Conservation (phyloP, 2,888 invertebrate species). For the Drosophila rubida region DNA sequence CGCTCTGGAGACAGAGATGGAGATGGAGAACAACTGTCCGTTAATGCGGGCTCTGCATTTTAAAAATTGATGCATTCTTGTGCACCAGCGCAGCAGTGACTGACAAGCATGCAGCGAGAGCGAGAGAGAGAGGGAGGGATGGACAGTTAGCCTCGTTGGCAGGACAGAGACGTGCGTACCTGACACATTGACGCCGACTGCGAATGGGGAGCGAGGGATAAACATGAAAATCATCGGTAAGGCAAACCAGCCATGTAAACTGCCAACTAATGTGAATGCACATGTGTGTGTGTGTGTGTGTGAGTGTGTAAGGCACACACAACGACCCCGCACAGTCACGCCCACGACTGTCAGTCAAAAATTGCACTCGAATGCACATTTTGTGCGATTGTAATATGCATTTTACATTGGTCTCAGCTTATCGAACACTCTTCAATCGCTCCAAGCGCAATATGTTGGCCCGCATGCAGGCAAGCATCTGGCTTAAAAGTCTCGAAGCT, state of each 20-base stretch:
- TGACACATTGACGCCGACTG: conserved; percentile 49
- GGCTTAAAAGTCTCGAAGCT: conserved; percentile 19
- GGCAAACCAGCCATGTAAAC: conserved; percentile 58
- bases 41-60: conserved; percentile 51
- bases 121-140: conserved; percentile 15
- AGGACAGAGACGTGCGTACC: conserved; percentile 38
- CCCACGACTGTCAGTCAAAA: conserved; percentile 62
- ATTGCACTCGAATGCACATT: conserved; percentile 68
- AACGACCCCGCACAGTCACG: conserved; percentile 7
- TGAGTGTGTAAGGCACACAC: conserved; percentile 6
- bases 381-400: conserved; percentile 50
- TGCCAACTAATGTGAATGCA: conserved; percentile 36
- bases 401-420: conserved; percentile 50
- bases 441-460: conserved; percentile 29
- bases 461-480: conserved; percentile 8
- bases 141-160: conserved; percentile 35
- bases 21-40: conserved; percentile 14
- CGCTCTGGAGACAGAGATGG: conserved; percentile 18
- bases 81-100: conserved; percentile 47
- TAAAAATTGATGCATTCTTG: conserved; percentile 59
- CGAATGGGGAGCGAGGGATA: conserved; percentile 45
- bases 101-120: conserved; percentile 18
- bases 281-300: conserved; percentile 17
- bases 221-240: conserved; percentile 66
- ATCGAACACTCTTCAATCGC: conserved; percentile 40